Percentiles rank a stretch among this genome's conserved stretches.
Conservation (phyloP, 2,113 vertebrate species). For the Cyprinus carpio region DNA sequence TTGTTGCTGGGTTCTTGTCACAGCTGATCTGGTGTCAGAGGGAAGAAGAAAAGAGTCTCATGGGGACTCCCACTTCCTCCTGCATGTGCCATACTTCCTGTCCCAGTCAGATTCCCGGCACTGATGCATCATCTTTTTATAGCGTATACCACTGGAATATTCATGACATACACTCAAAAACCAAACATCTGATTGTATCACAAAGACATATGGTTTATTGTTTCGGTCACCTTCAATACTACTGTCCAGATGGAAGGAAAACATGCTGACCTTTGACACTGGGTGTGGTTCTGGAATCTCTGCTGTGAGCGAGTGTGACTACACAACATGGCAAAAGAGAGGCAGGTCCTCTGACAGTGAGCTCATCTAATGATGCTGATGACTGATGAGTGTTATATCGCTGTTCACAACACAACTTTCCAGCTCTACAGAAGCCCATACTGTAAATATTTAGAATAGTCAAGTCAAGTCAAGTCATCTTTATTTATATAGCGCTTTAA, state of each 20-base stretch:
- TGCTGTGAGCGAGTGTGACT: too few relatives aligned
- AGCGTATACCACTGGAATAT: not conserved
- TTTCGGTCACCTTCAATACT: not conserved
- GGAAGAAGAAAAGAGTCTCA: not conserved
- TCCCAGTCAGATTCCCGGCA: constrained; percentile 40
- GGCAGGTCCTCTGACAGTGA: too few relatives aligned
- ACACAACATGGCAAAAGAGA: too few relatives aligned
- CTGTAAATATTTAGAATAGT: too few relatives aligned
- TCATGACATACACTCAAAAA: not conserved
- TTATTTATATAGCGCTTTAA: too few relatives aligned
- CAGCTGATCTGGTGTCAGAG: not conserved
- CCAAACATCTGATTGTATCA: not conserved
- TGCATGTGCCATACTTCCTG: constrained; percentile 35
- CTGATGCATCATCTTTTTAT: not conserved
- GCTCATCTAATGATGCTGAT: too few relatives aligned
- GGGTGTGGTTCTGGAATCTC: too few relatives aligned
- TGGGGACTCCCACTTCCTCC: constrained; percentile 53
- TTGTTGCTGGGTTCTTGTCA: too few relatives aligned
- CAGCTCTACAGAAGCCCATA: too few relatives aligned
- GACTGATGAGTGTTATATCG: too few relatives aligned
- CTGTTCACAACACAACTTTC: too few relatives aligned
- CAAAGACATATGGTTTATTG: not conserved
- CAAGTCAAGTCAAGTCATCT: too few relatives aligned
- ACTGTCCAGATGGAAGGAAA: not conserved
- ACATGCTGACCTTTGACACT: not conserved